Percentiles rank a stretch among this genome's conserved stretches.
phyloP scores from a whole-genome alignment of 1,140 invertebrate genomes.

The Cryptotermes secundus region DNA sequence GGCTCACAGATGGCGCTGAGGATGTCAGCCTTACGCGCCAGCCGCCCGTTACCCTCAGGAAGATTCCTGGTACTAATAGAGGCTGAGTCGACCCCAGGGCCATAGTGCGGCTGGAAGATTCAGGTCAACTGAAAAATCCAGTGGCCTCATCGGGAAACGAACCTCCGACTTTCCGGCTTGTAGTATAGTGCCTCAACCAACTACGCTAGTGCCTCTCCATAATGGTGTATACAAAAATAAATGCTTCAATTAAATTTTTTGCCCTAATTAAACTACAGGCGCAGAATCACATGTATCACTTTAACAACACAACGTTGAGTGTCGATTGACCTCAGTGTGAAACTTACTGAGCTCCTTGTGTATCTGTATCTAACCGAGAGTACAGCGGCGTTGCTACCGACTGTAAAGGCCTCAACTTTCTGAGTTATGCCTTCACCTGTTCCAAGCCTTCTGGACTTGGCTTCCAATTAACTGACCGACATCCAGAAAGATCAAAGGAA shows the following conservation, averaged over 20 bases:
- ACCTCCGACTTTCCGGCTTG: too few relatives aligned
- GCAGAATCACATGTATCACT: background rate
- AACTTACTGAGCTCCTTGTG: background rate
- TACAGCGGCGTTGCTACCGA: background rate
- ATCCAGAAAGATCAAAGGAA: background rate
- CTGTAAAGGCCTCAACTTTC: background rate
- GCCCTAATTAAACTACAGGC: background rate
- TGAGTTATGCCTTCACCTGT: background rate
- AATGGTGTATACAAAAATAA: slow-evolving; percentile 15
- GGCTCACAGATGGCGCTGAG: too few relatives aligned
- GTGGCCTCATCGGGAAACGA: too few relatives aligned
- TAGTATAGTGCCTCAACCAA: too few relatives aligned
- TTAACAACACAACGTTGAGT: background rate
- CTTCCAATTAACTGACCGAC: background rate
- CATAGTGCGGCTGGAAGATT: too few relatives aligned
- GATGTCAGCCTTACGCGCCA: too few relatives aligned
- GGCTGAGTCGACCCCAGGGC: too few relatives aligned
- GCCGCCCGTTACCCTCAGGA: too few relatives aligned
- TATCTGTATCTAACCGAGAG: background rate
- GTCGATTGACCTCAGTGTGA: background rate
- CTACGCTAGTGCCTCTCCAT: too few relatives aligned
- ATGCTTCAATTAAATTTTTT: background rate
- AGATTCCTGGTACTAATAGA: too few relatives aligned
- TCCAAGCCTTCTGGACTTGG: background rate
- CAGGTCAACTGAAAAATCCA: too few relatives aligned